These are phyloP conservation scores for Labeo calbasu DNA, from an alignment of 2,797 vertebrate species.

Conservation along the genomic window DNA sequence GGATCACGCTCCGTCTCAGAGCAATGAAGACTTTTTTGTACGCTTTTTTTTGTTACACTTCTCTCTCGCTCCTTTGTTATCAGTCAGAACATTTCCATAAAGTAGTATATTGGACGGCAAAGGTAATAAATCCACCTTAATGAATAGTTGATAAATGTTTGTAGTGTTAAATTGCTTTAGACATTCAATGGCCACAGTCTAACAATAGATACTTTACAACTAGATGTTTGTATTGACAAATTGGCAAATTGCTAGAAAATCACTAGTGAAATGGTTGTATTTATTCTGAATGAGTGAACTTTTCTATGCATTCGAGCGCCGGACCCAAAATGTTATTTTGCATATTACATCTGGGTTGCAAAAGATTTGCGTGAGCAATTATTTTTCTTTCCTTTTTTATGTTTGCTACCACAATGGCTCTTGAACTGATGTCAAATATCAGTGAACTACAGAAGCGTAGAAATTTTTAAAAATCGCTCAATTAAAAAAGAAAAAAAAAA, in stretches of 20 bases:
- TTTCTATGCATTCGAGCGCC: slow-evolving; percentile 76
- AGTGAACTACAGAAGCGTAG: slow-evolving; percentile 3
- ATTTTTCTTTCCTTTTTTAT: slow-evolving; percentile 20
- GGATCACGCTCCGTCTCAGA: slow-evolving; percentile 45
- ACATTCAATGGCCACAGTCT: slow-evolving; percentile 11
- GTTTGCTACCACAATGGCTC: slow-evolving; percentile 6
- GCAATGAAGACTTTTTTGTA: slow-evolving; percentile 49
- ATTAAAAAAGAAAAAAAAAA: background rate
- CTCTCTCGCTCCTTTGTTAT: slow-evolving; percentile 12
- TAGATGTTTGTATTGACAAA: slow-evolving; percentile 49
- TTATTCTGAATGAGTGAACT: slow-evolving; percentile 73
- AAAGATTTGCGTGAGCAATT: slow-evolving; percentile 32
- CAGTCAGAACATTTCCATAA: slow-evolving; percentile 45
- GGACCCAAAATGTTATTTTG: slow-evolving; percentile 46
- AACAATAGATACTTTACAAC: background rate
- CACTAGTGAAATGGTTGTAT: slow-evolving; percentile 63
- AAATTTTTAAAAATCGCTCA: background rate
- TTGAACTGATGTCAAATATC: slow-evolving; percentile 20
- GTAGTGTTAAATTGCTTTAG: slow-evolving; percentile 39
- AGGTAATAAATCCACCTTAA: slow-evolving; percentile 39
- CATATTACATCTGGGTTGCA: slow-evolving; percentile 36
- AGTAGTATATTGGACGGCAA: slow-evolving; percentile 31
- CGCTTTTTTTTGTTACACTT: slow-evolving; percentile 26
- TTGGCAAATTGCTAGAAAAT: slow-evolving; percentile 22
- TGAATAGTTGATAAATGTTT: slow-evolving; percentile 48